Percentiles rank a stretch among this genome's conserved stretches.
These are phyloP conservation scores for Papilio aristodemus DNA, from an alignment of 1,140 invertebrate genomes.

Conservation along the genomic window DNA sequence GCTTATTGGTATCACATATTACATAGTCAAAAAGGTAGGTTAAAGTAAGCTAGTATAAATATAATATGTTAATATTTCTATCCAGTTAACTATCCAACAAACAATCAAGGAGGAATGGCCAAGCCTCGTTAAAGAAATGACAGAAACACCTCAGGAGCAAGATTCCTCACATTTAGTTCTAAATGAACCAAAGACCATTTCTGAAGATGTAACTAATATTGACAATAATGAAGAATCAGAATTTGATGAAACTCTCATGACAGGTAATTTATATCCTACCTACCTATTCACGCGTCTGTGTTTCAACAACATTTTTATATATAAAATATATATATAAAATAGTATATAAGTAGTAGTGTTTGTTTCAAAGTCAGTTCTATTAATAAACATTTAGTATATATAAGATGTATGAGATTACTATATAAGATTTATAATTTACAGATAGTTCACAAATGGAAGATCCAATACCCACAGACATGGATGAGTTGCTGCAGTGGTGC, in stretches of 20 bases:
- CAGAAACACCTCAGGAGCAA: background rate
- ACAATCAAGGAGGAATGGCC: constrained; percentile 66
- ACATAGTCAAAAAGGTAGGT: too few relatives aligned
- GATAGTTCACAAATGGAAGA: constrained; percentile 50
- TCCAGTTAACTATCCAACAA: constrained; percentile 56
- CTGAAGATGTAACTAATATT: constrained; percentile 36
- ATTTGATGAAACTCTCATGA: constrained; percentile 43
- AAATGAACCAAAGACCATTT: constrained; percentile 54
- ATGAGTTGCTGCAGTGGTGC: constrained; percentile 87
- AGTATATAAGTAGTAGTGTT: too few relatives aligned
- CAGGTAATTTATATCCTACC: constrained; percentile 41
- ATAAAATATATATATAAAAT: too few relatives aligned
- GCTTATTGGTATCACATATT: too few relatives aligned
- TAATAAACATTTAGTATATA: too few relatives aligned
- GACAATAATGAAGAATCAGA: constrained; percentile 35
- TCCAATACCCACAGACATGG: constrained; percentile 83
- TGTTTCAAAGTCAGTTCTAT: too few relatives aligned
- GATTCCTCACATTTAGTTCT: constrained; percentile 26
- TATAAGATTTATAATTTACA: constrained; percentile 38
- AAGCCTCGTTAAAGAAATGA: constrained; percentile 45
- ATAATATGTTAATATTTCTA: constrained; percentile 26
- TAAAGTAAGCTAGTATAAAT: too few relatives aligned
- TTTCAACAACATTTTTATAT: too few relatives aligned
- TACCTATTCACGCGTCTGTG: too few relatives aligned
- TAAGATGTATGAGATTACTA: background rate